Percentiles rank a stretch among this genome's conserved stretches.
These are phyloP conservation scores for Meles meles DNA, from an alignment of 2,113 vertebrate genomes.

Conservation along the genomic window DNA sequence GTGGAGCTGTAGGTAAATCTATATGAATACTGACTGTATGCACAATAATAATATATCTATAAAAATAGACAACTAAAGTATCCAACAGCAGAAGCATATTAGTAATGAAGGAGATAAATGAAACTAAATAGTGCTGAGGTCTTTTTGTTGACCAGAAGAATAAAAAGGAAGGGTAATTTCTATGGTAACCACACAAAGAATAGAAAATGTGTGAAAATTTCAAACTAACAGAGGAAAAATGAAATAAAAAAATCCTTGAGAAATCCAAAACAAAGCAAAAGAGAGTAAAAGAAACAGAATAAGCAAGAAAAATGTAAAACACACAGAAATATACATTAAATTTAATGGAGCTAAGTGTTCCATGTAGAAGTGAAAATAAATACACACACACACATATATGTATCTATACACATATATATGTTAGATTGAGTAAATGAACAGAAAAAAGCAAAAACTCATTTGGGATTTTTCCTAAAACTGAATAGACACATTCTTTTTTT, in stretches of 20 bases:
- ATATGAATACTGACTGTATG: not conserved
- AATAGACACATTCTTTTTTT: not conserved
- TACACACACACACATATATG: not conserved
- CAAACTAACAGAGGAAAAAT: not conserved
- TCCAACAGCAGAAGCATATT: not conserved
- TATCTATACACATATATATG: not conserved
- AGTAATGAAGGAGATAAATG: not conserved
- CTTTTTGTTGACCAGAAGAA: not conserved
- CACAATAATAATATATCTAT: not conserved
- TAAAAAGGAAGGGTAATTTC: not conserved
- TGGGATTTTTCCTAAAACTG: not conserved
- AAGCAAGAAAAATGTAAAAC: not conserved
- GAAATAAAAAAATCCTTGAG: not conserved
- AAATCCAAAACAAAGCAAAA: not conserved
- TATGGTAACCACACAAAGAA: not conserved
- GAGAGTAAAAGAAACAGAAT: not conserved
- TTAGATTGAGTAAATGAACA: not conserved
- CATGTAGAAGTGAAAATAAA: not conserved
- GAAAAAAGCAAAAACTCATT: not conserved
- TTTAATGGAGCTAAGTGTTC: not conserved
- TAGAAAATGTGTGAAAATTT: not conserved
- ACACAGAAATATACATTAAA: not conserved
- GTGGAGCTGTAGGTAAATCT: not conserved
- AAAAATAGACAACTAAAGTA: not conserved
- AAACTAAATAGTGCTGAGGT: not conserved